phyloP scores from a whole-genome alignment of 1,140 invertebrate species.

The Trigoniulus corallinus region DNA sequence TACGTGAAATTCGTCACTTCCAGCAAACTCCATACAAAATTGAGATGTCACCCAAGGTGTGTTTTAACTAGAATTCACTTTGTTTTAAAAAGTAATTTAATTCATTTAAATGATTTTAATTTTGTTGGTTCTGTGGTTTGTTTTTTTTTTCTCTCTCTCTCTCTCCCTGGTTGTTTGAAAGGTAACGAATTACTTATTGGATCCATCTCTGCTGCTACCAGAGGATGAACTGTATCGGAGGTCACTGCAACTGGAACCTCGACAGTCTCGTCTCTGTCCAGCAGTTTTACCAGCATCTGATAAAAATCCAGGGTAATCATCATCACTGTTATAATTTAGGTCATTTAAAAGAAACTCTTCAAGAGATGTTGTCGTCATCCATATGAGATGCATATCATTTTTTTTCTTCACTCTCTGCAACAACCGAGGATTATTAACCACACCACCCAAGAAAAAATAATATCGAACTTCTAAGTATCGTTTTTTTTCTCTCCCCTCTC shows the following conservation, averaged over 20 bases:
- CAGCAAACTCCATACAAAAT: slow-evolving; percentile 88
- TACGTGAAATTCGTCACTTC: slow-evolving; percentile 77
- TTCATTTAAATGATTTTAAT: neutral
- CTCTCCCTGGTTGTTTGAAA: slow-evolving; percentile 11
- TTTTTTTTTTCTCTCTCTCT: neutral
- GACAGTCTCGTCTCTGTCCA: slow-evolving; percentile 30
- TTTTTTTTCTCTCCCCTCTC: too few relatives aligned
- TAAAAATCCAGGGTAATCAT: neutral
- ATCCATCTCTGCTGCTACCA: slow-evolving; percentile 48
- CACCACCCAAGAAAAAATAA: too few relatives aligned
- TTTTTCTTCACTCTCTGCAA: too few relatives aligned
- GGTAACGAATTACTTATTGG: slow-evolving; percentile 59
- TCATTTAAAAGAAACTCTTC: too few relatives aligned
- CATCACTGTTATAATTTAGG: too few relatives aligned
- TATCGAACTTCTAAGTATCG: too few relatives aligned
- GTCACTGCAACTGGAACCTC: slow-evolving; percentile 69
- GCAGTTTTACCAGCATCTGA: neutral
- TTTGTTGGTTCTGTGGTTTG: neutral
- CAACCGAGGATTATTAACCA: too few relatives aligned
- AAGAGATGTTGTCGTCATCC: too few relatives aligned
- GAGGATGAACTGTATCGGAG: slow-evolving; percentile 70
- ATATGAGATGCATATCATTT: too few relatives aligned
- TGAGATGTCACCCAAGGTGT: slow-evolving; percentile 59
- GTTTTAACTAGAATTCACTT: neutral
- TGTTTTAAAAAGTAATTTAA: slow-evolving; percentile 3